A percentile compares a stretch with the other conserved stretches of the same genome.
These are phyloP conservation scores for Ormyrus rosae DNA, from an alignment of 2,888 invertebrate species.

Conservation along the genomic window DNA sequence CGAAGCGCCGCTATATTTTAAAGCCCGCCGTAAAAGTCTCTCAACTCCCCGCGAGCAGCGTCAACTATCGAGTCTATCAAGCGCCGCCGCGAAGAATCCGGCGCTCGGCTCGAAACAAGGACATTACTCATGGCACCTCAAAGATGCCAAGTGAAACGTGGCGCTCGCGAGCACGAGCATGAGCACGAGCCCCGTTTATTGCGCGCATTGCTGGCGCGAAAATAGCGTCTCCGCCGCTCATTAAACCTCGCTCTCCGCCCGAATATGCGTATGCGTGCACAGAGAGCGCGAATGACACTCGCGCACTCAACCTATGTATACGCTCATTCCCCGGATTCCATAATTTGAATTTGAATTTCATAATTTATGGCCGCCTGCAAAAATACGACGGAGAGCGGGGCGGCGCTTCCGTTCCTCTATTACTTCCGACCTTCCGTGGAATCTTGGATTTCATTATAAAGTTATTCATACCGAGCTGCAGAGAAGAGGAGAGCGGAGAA, in stretches of 20 bases:
- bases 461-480: slow-evolving; percentile 35
- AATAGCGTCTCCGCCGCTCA: slow-evolving; percentile 49
- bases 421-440: slow-evolving; percentile 21
- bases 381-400: slow-evolving; percentile 7
- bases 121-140: slow-evolving; percentile 44
- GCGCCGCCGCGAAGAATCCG: slow-evolving; percentile 25
- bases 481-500: background rate
- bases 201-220: slow-evolving; percentile 41
- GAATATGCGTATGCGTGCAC: background rate
- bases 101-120: slow-evolving; percentile 17
- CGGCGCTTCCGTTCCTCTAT: slow-evolving; percentile 33
- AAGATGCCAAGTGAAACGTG: slow-evolving; percentile 15
- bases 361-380: slow-evolving; percentile 44
- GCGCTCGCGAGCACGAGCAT: background rate
- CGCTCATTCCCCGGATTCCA: slow-evolving; percentile 36
- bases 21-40: background rate
- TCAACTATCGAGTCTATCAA: slow-evolving; percentile 28
- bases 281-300: background rate
- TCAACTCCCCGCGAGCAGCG: slow-evolving; percentile 1
- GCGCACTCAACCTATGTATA: background rate
- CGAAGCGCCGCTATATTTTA: background rate
- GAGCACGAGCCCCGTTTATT: slow-evolving; percentile 17
- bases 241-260: slow-evolving; percentile 3
- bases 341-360: slow-evolving; percentile 54
- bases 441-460: slow-evolving; percentile 51